Evolutionary conservation across 2,888 invertebrate genomes (phyloP), one percentile per base, ranked within the genome.

Genomic region (Gibbula magus): DNA sequence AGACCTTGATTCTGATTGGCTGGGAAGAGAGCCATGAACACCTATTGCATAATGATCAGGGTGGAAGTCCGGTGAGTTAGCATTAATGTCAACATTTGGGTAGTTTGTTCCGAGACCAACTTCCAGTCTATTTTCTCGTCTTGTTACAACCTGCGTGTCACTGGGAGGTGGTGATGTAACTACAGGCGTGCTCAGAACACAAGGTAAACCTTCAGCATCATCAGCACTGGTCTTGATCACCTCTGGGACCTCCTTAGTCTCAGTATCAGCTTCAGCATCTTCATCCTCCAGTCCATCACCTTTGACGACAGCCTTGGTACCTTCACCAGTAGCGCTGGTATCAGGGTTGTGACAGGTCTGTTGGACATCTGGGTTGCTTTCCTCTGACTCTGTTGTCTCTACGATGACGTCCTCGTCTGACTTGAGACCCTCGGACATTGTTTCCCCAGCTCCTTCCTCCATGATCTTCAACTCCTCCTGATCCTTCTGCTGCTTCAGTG

Each of bases 41-140:
- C 78, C 67, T 45, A 81, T 73, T 66, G 75, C 67, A 74, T 79
- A 75, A 35, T 53, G 74, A 18, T 70, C 56, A 18, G 52, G 74
- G 29, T 76, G 81, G 53, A 54, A 81, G 70, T 79, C 78, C 2
- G 81, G 81, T 4, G 81, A 81, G 78, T 81, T 81, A 18, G 81
- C 81, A 70, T 81, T 81, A 52, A 81, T 81, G 76, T 81, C 81
- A 35, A 81, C 76, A 18, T 73, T 67, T 0, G 79, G 35, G 22
- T 53, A 70, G 35, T 25, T 20, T 35, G 29, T 32, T 70, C 70
- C 70, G 18, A 70, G 35, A 29, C 61, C 61, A 22, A 61, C 61
- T 25, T 61, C 61, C 18, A 61, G 29, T 5, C 61, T 16, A 18
- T 61, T 61, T 16, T 35, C 35, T 35, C 70, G 16, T 32, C 35